Base-by-base conservation (phyloP, 2,797 vertebrate species). In the Eidolon dupreanum region DNA sequence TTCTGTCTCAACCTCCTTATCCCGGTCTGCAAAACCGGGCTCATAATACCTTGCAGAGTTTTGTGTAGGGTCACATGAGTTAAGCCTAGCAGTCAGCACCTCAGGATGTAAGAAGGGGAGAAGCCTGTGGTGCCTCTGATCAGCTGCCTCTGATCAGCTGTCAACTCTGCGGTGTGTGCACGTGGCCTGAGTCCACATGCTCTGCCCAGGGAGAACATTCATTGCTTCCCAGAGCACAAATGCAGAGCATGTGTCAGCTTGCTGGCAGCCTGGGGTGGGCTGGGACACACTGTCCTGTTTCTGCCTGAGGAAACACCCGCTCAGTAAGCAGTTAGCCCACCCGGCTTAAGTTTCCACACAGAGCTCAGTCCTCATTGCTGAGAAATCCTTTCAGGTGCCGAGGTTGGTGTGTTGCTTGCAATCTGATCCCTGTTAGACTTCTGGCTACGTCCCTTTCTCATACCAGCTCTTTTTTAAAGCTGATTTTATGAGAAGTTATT, bases 261-360 rank as follows among this genome's bases (percentile, higher is more conserved):
- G 2, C 73, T 82, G 90, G 61, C 90, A 95, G 82, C 73, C 88
- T 24, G 10, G 2, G 7, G 57, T 87, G 70, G 68, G 38, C 93
- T 16, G 16, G 93, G 90, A 97, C 97, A 97, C 57, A 16, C 57
- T 95, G 96, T 97, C 90, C 90, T 61, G 20, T 65, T 83, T 95
- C 73, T 96, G 75, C 73, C 71, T 43, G 22, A 55, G 51, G 92
- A 68, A 85, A 95, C 85, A 49, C 65, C 63, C 19, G 36, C 90
- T 92, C n/a, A 86, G 78, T 77, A 88, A 88, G 68, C 88, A 77
- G 41, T 71, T 31, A 91, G 93, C 81, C 94, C 96, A 97, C 95
- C 86, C 1, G 2, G 73, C 94, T 93, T 88, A 86, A 89, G 70
- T 95, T 89, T 95, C 94, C 82, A 36, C 9, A 4, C 59, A 89